phyloP scores from a whole-genome alignment of 2,113 vertebrate species.

The Brachypteracias leptosomus region DNA sequence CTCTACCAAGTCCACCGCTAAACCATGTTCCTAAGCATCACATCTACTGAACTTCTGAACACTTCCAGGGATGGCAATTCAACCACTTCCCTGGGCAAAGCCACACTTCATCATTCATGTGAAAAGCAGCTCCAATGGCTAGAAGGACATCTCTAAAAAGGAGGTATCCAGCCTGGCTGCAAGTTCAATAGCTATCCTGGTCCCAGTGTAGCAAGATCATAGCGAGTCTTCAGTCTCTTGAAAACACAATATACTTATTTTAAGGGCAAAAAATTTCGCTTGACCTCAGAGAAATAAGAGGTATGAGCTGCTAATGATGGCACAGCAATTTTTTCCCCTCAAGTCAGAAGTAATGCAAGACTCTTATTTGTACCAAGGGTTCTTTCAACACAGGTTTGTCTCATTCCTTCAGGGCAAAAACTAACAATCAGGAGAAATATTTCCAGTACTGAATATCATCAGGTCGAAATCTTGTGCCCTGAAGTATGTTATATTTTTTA shows the following conservation, averaged over 20 bases:
- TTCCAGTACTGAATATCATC: not conserved
- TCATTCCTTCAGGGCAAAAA: not conserved
- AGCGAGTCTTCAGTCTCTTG: not conserved
- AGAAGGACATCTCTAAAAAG: not conserved
- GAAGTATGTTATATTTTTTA: not conserved
- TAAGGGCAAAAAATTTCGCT: not conserved
- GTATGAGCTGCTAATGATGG: not conserved
- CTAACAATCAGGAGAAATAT: not conserved
- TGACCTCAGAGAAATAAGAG: not conserved
- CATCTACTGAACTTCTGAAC: too few species aligned
- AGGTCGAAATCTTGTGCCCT: not conserved
- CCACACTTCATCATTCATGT: not conserved
- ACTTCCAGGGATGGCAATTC: too few species aligned
- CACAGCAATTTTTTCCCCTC: not conserved
- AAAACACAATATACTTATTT: not conserved
- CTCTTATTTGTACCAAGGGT: not conserved
- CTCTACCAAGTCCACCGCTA: too few species aligned
- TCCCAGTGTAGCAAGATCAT: not conserved
- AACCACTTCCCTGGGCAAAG: too few species aligned
- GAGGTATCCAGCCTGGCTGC: not conserved
- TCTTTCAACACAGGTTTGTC: not conserved
- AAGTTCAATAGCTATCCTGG: not conserved
- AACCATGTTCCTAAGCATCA: too few species aligned
- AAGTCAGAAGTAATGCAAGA: not conserved
- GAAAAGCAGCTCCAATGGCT: not conserved